Conservation (phyloP, 2,113 vertebrate genomes). For the Marcusenius ussheri region DNA sequence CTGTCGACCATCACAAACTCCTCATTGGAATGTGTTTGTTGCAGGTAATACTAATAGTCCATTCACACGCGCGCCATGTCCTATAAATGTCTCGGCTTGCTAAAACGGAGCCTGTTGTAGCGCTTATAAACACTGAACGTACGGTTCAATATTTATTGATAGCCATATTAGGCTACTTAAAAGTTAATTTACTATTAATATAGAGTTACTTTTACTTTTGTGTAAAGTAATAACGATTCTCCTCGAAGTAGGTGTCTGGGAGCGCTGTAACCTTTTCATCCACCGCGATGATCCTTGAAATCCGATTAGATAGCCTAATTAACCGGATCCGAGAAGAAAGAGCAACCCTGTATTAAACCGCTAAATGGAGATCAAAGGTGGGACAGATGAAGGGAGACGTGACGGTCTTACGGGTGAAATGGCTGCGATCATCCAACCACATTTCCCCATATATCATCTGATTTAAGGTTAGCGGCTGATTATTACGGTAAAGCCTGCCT, state of each 20-base stretch:
- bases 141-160: too few relatives aligned
- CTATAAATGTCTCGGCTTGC: too few relatives aligned
- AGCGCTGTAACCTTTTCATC: slow-evolving; percentile 28
- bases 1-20: too few relatives aligned
- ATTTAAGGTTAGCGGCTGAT: neutral
- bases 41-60: too few relatives aligned
- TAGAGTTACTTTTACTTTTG: too few relatives aligned
- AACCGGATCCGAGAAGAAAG: slow-evolving; percentile 47
- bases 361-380: slow-evolving; percentile 57
- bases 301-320: slow-evolving; percentile 51
- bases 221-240: neutral
- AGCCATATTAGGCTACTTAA: too few relatives aligned
- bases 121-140: too few relatives aligned
- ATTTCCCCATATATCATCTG: slow-evolving; percentile 16
- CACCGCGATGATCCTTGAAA: slow-evolving; percentile 48
- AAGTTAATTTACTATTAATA: too few relatives aligned
- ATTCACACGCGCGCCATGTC: too few relatives aligned
- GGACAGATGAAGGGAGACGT: slow-evolving; percentile 39
- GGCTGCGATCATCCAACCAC: slow-evolving; percentile 50
- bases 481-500: neutral
- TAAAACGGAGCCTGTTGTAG: too few relatives aligned
- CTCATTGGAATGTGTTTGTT: too few relatives aligned
- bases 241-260: neutral
- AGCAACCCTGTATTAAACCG: slow-evolving; percentile 25
- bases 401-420: slow-evolving; percentile 53